Evolutionary conservation across 2,113 vertebrate species (phyloP).

Genomic region (Ptilonorhynchus violaceus): DNA sequence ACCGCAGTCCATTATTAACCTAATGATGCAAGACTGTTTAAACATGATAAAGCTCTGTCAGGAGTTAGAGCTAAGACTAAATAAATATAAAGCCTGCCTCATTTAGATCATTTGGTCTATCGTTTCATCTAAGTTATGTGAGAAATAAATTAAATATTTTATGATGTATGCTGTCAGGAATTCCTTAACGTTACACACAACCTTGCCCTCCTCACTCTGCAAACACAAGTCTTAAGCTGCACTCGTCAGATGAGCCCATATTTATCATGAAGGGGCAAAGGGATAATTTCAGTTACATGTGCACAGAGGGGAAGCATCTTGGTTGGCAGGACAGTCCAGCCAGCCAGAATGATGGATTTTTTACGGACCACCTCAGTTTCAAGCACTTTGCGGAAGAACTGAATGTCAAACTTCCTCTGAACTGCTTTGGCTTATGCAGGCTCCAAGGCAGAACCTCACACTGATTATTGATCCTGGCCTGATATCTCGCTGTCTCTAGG

Average conservation of each 20-base stretch:
- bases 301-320: neutral
- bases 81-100: neutral
- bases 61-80: neutral
- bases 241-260: neutral
- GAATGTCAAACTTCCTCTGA: neutral
- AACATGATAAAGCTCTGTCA: slow-evolving; percentile 2
- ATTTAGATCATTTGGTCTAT: neutral
- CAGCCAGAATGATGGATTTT: neutral
- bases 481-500: neutral
- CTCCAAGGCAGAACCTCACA: neutral
- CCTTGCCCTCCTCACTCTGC: neutral
- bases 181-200: neutral
- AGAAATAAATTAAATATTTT: slow-evolving; percentile 8
- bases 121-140: neutral
- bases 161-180: neutral
- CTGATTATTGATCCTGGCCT: neutral
- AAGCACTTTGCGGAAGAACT: neutral
- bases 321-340: neutral
- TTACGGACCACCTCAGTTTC: neutral
- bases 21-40: neutral
- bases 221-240: neutral
- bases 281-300: neutral
- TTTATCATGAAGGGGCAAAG: neutral
- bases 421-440: neutral
- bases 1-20: neutral